phyloP scores from a whole-genome alignment of 2,797 vertebrate genomes.

The Alauda arvensis region DNA sequence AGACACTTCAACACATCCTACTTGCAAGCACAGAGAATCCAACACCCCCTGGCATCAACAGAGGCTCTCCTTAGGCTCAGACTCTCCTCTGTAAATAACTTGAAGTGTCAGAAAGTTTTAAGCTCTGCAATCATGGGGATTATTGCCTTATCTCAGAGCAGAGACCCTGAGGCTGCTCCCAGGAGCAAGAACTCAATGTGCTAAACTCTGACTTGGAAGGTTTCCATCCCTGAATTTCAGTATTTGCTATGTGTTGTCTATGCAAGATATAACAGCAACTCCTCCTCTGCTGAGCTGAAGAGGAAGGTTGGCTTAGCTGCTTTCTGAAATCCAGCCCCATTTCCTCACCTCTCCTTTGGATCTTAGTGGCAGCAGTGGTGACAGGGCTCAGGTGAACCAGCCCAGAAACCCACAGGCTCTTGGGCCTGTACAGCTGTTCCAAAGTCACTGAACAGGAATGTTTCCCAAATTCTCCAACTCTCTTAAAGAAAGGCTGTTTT shows the following conservation, averaged over 20 bases:
- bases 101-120: neutral
- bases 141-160: neutral
- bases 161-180: neutral
- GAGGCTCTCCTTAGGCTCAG: neutral
- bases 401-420: neutral
- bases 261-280: neutral
- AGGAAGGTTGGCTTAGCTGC: neutral
- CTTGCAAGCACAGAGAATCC: neutral
- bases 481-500: neutral
- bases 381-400: neutral
- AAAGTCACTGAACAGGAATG: neutral
- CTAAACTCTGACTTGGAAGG: neutral
- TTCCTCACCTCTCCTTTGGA: neutral
- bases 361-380: neutral
- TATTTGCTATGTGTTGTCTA: neutral
- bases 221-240: neutral
- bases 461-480: neutral
- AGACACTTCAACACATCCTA: neutral
- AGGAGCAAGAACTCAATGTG: neutral
- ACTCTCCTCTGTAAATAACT: neutral
- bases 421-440: neutral
- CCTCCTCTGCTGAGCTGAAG: neutral
- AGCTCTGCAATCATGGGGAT: neutral
- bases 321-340: neutral
- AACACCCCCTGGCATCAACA: neutral